A percentile compares a stretch with the other conserved stretches of the same genome.
Evolutionary conservation across 2,888 invertebrate species (phyloP).

Genomic region (Caenorhabditis doughertyi): DNA sequence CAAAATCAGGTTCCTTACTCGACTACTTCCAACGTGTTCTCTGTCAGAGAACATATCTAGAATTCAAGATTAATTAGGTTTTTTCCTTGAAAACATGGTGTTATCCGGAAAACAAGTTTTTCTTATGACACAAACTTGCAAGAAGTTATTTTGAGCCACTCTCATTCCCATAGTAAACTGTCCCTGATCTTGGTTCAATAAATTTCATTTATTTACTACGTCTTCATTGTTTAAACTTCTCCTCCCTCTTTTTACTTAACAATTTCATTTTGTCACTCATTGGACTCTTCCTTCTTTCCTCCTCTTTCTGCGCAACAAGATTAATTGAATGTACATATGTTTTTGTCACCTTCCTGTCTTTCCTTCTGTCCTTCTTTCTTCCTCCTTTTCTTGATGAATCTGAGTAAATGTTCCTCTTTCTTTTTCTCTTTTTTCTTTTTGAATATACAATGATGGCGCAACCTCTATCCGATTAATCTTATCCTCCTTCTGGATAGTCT

Average conservation of each 20-base stretch:
- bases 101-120: no score
- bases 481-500: no score
- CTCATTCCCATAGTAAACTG: neutral
- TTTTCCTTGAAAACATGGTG: no score
- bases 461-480: slow-evolving; percentile 54
- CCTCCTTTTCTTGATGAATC: slow-evolving; percentile 16
- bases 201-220: slow-evolving; percentile 15
- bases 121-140: no score
- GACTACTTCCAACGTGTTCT: no score
- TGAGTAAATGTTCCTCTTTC: slow-evolving; percentile 25
- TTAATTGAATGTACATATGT: slow-evolving; percentile 61
- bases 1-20: no score
- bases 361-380: slow-evolving; percentile 29
- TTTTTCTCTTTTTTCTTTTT: slow-evolving; percentile 18
- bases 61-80: no score
- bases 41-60: no score
- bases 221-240: slow-evolving; percentile 26
- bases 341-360: slow-evolving; percentile 59
- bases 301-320: slow-evolving; percentile 41
- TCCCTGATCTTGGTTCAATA: neutral
- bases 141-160: neutral
- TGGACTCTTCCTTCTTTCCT: slow-evolving; percentile 26
- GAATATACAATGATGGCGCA: slow-evolving; percentile 43
- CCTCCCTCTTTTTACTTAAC: neutral
- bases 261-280: slow-evolving; percentile 37